These are phyloP conservation scores for Siderastrea radians DNA, from an alignment of 92 coral and sea anemone genomes.

Conservation along the genomic window DNA sequence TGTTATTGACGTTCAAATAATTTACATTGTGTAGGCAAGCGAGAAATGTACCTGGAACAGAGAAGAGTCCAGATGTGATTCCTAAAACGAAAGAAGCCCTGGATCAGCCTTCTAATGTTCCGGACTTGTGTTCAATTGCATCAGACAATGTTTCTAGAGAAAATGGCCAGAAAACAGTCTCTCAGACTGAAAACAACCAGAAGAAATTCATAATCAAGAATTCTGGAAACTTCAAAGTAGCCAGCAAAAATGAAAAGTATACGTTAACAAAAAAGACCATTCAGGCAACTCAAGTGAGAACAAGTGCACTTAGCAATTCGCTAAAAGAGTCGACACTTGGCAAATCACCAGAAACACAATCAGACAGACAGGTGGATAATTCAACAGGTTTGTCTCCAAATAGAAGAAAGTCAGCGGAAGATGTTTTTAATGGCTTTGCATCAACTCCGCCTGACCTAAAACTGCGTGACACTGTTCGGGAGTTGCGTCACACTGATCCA, in stretches of 20 bases:
- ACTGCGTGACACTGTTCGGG: slow-evolving; percentile 1
- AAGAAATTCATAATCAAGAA: slow-evolving; percentile 34
- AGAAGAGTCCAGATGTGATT: slow-evolving; percentile 34
- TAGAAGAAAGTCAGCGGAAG: slow-evolving; percentile 13
- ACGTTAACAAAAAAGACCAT: background rate
- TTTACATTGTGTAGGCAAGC: background rate
- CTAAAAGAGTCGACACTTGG: slow-evolving; percentile 35
- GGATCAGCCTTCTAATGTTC: slow-evolving; percentile 41
- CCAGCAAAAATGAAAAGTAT: slow-evolving; percentile 25
- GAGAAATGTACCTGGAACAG: background rate
- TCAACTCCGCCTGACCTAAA: slow-evolving; percentile 11
- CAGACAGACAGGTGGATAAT: background rate
- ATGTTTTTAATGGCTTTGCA: slow-evolving; percentile 21
- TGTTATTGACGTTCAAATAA: background rate
- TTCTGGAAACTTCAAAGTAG: slow-evolving; percentile 44
- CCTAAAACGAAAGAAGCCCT: slow-evolving; percentile 2
- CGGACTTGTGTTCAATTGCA: slow-evolving; percentile 43
- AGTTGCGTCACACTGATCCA: slow-evolving; percentile 9
- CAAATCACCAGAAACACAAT: background rate
- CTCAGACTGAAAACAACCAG: background rate
- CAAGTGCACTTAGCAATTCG: slow-evolving; percentile 84
- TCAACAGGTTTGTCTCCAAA: background rate
- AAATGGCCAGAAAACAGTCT: slow-evolving; percentile 6
- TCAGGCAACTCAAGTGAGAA: slow-evolving; percentile 50
- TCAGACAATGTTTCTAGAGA: slow-evolving; percentile 9